Conservation (phyloP, 2,888 invertebrate genomes). For the Xestoiulus laeticollis region DNA sequence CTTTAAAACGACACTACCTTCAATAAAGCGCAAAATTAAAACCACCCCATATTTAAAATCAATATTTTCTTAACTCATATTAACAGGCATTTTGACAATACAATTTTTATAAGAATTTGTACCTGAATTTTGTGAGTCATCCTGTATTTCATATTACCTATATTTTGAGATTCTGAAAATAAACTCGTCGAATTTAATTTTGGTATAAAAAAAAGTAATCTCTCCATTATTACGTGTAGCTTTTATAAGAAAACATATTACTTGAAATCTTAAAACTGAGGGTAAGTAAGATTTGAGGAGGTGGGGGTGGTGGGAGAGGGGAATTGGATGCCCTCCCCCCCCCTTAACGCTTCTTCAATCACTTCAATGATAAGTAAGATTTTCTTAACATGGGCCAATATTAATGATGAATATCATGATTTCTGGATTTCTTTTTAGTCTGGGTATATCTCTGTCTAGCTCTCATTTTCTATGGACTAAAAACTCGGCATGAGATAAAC, state of each 20-base stretch:
- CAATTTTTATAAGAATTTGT: too few relatives aligned
- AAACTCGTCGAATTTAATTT: conserved; percentile 27
- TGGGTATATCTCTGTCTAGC: background rate
- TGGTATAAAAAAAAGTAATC: background rate
- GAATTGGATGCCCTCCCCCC: background rate
- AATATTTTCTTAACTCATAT: too few relatives aligned
- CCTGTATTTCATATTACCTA: background rate
- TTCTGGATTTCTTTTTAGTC: conserved; percentile 18
- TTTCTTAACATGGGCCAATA: background rate
- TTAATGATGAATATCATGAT: conserved; percentile 43
- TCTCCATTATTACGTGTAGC: conserved; percentile 10
- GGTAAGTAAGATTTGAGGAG: background rate
- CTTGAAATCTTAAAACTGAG: conserved; percentile 30
- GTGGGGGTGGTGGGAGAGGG: too few relatives aligned
- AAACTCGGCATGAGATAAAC: conserved; percentile 45
- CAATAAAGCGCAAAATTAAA: background rate
- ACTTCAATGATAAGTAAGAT: conserved; percentile 39
- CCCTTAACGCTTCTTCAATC: conserved; percentile 36
- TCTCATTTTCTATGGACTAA: conserved; percentile 13
- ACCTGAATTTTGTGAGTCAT: background rate
- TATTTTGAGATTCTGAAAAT: background rate
- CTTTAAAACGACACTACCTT: background rate
- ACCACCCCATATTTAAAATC: too few relatives aligned
- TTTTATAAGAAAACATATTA: background rate
- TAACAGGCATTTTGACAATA: too few relatives aligned